These are phyloP conservation scores for Numenius arquata DNA, from an alignment of 2,113 vertebrate species.

Conservation along the genomic window DNA sequence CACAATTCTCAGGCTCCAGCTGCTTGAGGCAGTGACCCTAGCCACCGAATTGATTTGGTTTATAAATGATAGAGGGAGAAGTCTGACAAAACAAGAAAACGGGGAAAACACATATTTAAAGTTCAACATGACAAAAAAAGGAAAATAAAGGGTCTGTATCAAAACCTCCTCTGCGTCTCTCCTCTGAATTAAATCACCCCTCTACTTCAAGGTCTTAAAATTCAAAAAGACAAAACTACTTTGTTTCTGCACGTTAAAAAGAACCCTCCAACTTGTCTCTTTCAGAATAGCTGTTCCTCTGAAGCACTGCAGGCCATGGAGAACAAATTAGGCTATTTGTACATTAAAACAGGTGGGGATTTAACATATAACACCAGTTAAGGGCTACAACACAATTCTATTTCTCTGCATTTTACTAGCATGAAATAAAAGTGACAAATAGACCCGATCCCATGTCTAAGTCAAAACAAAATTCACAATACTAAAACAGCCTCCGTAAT, in stretches of 20 bases:
- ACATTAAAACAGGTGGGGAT: not conserved
- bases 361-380: not conserved
- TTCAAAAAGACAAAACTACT: rapidly evolving
- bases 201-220: not conserved
- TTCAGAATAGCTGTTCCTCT: not conserved
- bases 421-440: not conserved
- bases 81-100: not conserved
- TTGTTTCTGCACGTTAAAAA: not conserved
- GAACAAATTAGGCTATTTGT: not conserved
- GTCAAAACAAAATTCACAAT: not conserved
- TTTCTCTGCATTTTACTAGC: not conserved
- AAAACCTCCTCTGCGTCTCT: not conserved
- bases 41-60: not conserved
- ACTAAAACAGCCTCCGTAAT: not conserved
- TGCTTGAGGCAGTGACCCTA: not conserved
- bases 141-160: not conserved
- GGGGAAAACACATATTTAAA: not conserved
- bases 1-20: not conserved
- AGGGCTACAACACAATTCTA: not conserved
- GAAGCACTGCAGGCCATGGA: not conserved
- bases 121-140: not conserved
- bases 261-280: not conserved
- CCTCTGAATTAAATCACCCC: not conserved
- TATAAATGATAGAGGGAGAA: not conserved
- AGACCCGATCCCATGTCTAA: not conserved